Evolutionary conservation across 1,140 invertebrate genomes (phyloP), one percentile per base, ranked within the genome.

Genomic region (Gonatopus flavifemur): DNA sequence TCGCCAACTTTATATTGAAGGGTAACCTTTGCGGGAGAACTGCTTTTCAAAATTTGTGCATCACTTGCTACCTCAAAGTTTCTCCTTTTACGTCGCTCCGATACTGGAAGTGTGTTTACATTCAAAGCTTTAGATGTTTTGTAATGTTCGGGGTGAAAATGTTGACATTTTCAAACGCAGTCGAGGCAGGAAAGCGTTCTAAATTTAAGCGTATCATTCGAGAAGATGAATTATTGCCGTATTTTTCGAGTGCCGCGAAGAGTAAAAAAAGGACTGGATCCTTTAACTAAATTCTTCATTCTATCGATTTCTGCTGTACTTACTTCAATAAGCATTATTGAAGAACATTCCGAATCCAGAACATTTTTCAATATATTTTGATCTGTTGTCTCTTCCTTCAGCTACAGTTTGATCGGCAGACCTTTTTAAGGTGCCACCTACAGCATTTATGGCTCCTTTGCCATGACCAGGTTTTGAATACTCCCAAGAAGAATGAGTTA

Each of bases 381-480:
- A 42, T 28, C 24, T 42, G 24, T 42, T 15, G 44, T 63, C 60
- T 45, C 35, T 35, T n/a, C 55, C 55, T 48, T 58, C 32, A 51
- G 57, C 60, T 9, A 63, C 57, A 3, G 41, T 13, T 28, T 35
- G 53, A 30, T 60, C 47, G 9, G 49, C 48, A 33, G 41, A 45
- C 38, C 49, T 53, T 48, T 74, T 74, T 15, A 70, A 16, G 15
- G 52, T 39, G n/a, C 65, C 67, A 18, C 71, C 71, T 42, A 73
- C 49, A 6, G 62, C 65, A 60, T 72, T 62, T n/a, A 64, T 59
- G 4, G 59, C 59, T 2, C 69, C 69, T 53, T 71, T 76, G 2
- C 70, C 66, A 51, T 70, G 67, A 0, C 66, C 62, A 39, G 66
- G 44, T 45, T 65, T 67, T 3, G 38, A 49, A 52, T 62, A 75